Evolutionary conservation across 2,113 vertebrate genomes (phyloP).

Genomic region (Clarias macrocephalus): DNA sequence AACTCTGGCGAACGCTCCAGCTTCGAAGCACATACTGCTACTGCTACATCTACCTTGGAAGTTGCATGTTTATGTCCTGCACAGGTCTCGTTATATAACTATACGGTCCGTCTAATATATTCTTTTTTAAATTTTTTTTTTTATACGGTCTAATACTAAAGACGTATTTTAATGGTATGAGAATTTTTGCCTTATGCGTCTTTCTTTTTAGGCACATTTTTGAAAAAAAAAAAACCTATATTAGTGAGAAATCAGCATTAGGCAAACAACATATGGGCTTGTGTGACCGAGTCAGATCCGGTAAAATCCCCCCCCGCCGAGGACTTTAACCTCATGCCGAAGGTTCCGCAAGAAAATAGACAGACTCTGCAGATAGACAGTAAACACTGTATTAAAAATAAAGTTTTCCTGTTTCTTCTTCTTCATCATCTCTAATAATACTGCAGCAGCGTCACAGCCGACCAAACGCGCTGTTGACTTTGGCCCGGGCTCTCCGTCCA

Average conservation of each 20-base stretch:
- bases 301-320: slow-evolving; percentile 12
- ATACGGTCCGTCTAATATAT: background rate
- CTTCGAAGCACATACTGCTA: background rate
- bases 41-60: background rate
- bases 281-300: background rate
- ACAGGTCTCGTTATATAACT: background rate
- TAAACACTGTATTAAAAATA: slow-evolving; percentile 35
- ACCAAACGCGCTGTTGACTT: slow-evolving; percentile 42
- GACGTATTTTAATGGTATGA: background rate
- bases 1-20: background rate
- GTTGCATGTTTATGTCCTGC: background rate
- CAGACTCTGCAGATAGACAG: slow-evolving; percentile 25
- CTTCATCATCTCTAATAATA: slow-evolving; percentile 48
- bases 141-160: too few species aligned
- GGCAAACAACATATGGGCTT: background rate
- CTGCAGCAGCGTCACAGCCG: slow-evolving; percentile 13
- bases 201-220: background rate
- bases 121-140: background rate
- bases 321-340: slow-evolving; percentile 14
- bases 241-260: background rate
- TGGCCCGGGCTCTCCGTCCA: slow-evolving; percentile 38
- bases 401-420: slow-evolving; percentile 51
- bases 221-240: background rate
- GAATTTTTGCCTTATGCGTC: background rate
- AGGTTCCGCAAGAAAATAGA: background rate